Base-by-base conservation (phyloP, 2,797 vertebrate genomes). In the Aeoliscus strigatus region DNA sequence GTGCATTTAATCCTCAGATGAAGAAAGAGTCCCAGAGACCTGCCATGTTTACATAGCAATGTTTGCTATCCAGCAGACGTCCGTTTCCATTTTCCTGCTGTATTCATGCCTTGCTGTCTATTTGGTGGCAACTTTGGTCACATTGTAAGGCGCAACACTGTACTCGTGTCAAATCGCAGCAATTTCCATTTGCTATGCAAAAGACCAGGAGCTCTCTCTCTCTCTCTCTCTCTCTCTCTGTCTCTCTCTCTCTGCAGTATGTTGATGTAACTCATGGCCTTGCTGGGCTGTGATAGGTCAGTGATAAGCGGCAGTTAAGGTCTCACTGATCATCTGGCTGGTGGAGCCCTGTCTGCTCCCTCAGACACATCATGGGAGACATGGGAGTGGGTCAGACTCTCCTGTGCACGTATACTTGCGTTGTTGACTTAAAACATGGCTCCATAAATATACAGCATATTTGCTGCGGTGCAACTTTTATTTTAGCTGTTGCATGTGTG, bases 261-360 rank as follows among this genome's bases (percentile, higher is more conserved):
- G 27, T 31, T 36, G 30, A 28, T 36, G 38, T 18, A 33, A 15
- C 24, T 10, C 25, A 8, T 12, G 3, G 39, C 43, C 23, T 53
- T 9, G 9, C 16, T 49, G 18, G 16, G 27, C 9, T 29, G 9
- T 54, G 47, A 31, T 28, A 52, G 15, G 41, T 34, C 27, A 40
- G 41, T 68, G 76, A 82, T 81, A 75, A 77, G 48, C 65, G 34
- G 32, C 31, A 64, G 43, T 39, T 52, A 71, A 71, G 54, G 74
- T 82, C 70, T 33, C 32, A n/a, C 44, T 45, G 33, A 55, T 21
- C 18, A 21, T 21, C 18, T 21, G 49, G 27, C 46, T 34, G 2
- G 2, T 46, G 1, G 1, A 37, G 23, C 17, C 48, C 27, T 37
- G 46, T 27, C 24, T 28, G 23, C 46, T 47, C 40, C 13, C 31